Evolutionary conservation across 2,113 vertebrate species (phyloP).

Genomic region (human (Homo sapiens)): DNA sequence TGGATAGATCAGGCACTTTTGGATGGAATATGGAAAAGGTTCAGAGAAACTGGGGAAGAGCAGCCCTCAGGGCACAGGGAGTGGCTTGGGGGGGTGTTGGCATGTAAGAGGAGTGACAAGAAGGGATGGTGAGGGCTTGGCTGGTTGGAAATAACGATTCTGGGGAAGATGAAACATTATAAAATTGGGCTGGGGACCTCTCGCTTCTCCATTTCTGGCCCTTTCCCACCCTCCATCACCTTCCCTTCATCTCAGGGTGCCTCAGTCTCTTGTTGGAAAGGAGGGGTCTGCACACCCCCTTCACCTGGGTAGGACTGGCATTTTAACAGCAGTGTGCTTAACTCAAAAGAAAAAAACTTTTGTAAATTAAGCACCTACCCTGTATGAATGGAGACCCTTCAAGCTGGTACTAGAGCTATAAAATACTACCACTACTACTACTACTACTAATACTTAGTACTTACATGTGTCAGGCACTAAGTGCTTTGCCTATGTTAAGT

Average conservation of each 20-base stretch:
- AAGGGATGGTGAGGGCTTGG: background rate
- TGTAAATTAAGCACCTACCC: background rate
- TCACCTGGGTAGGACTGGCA: background rate
- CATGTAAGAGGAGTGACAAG: background rate
- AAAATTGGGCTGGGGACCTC: background rate
- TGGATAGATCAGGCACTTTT: background rate
- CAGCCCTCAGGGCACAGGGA: background rate
- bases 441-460: background rate
- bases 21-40: background rate
- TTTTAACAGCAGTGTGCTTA: background rate
- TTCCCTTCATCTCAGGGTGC: background rate
- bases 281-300: background rate
- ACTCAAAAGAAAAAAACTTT: background rate
- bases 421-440: background rate
- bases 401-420: background rate
- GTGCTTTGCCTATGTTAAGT: background rate
- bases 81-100: background rate
- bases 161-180: background rate
- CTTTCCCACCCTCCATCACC: background rate
- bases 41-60: background rate
- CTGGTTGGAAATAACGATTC: background rate
- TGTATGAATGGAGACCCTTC: background rate
- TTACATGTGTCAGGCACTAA: background rate
- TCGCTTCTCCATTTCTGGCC: background rate
- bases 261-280: background rate